Percentiles rank a stretch among this genome's conserved stretches.
Evolutionary conservation across 2,113 vertebrate genomes (phyloP).

Genomic region (Scophthalmus maximus): DNA sequence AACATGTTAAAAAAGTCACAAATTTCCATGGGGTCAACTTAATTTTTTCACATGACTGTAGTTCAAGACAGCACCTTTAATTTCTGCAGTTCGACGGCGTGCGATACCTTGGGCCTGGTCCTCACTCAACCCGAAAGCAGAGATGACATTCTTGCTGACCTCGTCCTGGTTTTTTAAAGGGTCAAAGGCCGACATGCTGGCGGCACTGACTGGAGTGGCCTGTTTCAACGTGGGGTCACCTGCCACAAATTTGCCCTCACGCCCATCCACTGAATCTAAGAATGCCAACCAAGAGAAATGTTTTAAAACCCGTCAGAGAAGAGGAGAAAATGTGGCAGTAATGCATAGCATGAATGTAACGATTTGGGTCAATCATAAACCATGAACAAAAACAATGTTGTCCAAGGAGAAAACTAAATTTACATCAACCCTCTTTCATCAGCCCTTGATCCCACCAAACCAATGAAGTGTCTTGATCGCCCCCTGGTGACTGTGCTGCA

Average conservation of each 20-base stretch:
- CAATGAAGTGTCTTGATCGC: no score
- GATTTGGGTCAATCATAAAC: neutral
- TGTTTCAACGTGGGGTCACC: slow-evolving; percentile 89
- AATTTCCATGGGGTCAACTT: neutral
- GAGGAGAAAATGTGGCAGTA: neutral
- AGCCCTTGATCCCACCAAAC: neutral
- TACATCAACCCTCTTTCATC: neutral
- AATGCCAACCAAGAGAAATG: neutral
- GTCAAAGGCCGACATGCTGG: slow-evolving; percentile 99
- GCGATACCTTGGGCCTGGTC: slow-evolving; percentile 91
- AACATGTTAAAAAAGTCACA: neutral
- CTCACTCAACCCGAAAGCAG: slow-evolving; percentile 94
- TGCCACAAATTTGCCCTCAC: slow-evolving; percentile 88
- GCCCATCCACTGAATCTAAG: slow-evolving; percentile 81
- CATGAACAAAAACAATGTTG: slow-evolving; percentile 1
- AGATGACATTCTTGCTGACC: slow-evolving; percentile 98
- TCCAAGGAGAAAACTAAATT: neutral
- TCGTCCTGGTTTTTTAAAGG: slow-evolving; percentile 98
- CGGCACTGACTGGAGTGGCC: slow-evolving; percentile 93
- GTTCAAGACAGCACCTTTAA: neutral
- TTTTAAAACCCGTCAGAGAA: neutral
- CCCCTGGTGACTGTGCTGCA: no score
- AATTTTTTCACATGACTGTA: neutral
- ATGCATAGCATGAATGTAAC: neutral
- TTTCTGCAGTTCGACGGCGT: neutral